Evolutionary conservation across 1,140 invertebrate genomes (phyloP).

Genomic region (Drosophila saltans): DNA sequence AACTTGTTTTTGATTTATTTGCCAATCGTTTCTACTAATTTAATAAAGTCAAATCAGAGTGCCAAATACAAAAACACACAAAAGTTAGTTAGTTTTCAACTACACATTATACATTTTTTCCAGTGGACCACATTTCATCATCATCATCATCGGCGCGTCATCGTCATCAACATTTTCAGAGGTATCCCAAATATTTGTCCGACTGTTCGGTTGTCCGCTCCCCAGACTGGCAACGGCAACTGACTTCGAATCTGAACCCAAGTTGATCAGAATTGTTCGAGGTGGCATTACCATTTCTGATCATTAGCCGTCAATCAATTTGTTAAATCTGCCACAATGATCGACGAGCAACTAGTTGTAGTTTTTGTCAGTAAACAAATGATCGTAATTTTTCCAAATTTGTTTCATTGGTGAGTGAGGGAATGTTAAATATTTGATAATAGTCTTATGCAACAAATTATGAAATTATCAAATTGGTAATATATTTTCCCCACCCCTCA

Average conservation of each 20-base stretch:
- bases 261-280: conserved; percentile 22
- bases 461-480: conserved; percentile 6
- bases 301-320: conserved; percentile 77
- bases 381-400: conserved; percentile 74
- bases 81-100: conserved; percentile 29
- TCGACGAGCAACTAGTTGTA: neutral
- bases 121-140: conserved; percentile 24
- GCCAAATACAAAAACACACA: conserved; percentile 3
- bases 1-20: conserved; percentile 64
- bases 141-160: neutral
- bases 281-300: conserved; percentile 71
- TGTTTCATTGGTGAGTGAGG: conserved; percentile 20
- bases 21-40: conserved; percentile 58
- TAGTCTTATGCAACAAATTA: conserved; percentile 8
- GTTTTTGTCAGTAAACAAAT: conserved; percentile 72
- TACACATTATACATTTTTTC: conserved; percentile 17
- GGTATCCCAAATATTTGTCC: conserved; percentile 68
- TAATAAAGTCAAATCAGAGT: conserved; percentile 75
- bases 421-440: conserved; percentile 9
- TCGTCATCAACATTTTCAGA: conserved; percentile 20
- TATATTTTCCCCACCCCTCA: neutral
- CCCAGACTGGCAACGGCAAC: conserved; percentile 15
- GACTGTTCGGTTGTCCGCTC: conserved; percentile 55
- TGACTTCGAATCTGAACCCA: neutral
- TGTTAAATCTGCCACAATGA: conserved; percentile 55